Conservation (phyloP, 92 coral and sea anemone genomes). For the Epizoanthus illoricatus region DNA sequence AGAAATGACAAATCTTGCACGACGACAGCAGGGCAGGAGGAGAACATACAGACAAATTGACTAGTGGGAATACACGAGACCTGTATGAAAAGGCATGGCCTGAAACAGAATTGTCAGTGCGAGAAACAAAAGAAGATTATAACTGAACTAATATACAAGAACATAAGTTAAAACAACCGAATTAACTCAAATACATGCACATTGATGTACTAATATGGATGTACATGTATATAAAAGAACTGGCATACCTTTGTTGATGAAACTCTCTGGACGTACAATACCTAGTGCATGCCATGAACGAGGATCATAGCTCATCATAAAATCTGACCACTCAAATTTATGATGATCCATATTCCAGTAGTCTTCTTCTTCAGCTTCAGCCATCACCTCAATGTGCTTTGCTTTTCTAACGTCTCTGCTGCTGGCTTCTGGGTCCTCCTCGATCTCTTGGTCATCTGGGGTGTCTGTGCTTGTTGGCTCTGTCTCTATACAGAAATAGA, state of each 20-base stretch:
- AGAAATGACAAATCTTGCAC: too few species aligned
- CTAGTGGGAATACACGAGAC: too few species aligned
- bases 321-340: constrained; percentile 92
- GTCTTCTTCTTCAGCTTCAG: constrained; percentile 36
- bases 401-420: constrained; percentile 2
- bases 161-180: too few species aligned
- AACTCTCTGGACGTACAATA: constrained; percentile 79
- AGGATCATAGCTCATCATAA: constrained; percentile 77
- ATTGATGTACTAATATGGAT: too few species aligned
- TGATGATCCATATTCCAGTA: constrained; percentile 96
- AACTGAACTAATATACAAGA: too few species aligned
- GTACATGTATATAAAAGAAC: background rate
- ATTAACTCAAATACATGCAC: too few species aligned
- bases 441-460: background rate
- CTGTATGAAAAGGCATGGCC: too few species aligned
- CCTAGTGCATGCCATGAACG: constrained; percentile 97
- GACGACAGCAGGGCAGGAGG: too few species aligned
- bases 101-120: too few species aligned
- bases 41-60: too few species aligned
- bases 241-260: constrained; percentile 75
- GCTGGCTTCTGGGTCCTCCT: constrained; percentile 1
- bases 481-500: background rate
- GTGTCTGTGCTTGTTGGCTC: background rate
- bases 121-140: too few species aligned
- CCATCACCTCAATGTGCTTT: constrained; percentile 41